Conservation (phyloP, 2,113 vertebrate genomes). For the Balaeniceps rex region DNA sequence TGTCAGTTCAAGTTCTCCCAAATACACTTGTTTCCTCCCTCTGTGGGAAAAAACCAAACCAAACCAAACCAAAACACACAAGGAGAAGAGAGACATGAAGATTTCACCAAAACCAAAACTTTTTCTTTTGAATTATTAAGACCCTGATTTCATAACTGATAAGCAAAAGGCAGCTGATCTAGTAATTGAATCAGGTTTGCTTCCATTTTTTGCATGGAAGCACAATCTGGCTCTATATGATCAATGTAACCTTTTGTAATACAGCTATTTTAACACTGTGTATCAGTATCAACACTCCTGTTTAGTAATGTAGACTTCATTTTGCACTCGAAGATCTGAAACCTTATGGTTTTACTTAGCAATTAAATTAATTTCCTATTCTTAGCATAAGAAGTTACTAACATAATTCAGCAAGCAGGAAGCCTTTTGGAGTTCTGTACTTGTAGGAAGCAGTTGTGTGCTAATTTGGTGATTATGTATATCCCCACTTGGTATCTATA, state of each 20-base stretch:
- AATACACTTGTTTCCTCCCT: background rate
- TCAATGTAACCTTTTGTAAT: background rate
- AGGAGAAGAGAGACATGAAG: background rate
- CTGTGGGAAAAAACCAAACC: background rate
- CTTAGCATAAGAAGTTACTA: background rate
- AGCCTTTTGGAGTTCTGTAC: background rate
- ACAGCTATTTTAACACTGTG: background rate
- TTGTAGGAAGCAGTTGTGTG: background rate
- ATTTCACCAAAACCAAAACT: background rate
- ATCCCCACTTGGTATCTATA: background rate
- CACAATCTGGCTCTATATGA: background rate
- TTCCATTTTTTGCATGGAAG: background rate
- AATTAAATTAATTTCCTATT: background rate
- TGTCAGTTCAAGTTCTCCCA: background rate
- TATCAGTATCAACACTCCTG: background rate
- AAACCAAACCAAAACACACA: background rate
- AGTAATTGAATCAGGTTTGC: background rate
- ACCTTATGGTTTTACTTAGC: background rate
- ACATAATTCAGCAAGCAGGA: background rate
- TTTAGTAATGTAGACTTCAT: background rate
- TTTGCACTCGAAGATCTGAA: background rate
- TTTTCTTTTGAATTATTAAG: background rate
- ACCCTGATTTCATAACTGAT: background rate
- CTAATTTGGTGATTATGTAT: constrained; percentile 8
- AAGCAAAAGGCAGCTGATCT: background rate